Evolutionary conservation across 2,888 invertebrate genomes (phyloP).

Genomic region (Aquatica leii): DNA sequence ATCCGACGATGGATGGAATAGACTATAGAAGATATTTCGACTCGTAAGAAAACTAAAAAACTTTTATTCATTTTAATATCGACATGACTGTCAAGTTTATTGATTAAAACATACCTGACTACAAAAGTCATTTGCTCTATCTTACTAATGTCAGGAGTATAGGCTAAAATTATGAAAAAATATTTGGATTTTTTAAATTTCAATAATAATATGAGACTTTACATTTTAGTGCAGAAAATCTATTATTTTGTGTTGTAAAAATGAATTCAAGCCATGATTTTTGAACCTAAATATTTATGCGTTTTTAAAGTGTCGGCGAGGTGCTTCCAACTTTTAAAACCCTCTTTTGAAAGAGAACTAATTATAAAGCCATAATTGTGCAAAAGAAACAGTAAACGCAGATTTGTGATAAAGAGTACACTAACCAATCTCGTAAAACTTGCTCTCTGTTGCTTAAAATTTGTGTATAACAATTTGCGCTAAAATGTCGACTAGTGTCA

Average conservation of each 20-base stretch:
- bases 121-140: conserved; percentile 31
- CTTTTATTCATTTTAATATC: conserved; percentile 24
- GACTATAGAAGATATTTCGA: conserved; percentile 30
- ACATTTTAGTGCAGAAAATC: conserved; percentile 17
- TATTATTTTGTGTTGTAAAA: conserved; percentile 29
- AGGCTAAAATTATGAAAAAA: conserved; percentile 9
- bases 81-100: conserved; percentile 26
- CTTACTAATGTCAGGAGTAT: conserved; percentile 27
- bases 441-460: conserved; percentile 30
- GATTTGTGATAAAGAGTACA: conserved; percentile 26
- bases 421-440: conserved; percentile 22
- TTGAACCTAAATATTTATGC: conserved; percentile 6
- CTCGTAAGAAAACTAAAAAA: conserved; percentile 13
- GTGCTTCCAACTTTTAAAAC: not conserved
- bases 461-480: conserved; percentile 28
- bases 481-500: not conserved
- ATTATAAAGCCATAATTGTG: not conserved
- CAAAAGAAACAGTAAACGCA: conserved; percentile 29
- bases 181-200: conserved; percentile 26
- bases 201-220: conserved; percentile 17
- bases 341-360: conserved; percentile 12
- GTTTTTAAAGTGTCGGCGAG: not conserved
- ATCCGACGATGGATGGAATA: no score
- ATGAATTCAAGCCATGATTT: conserved; percentile 17
- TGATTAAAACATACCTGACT: conserved; percentile 39